Base-by-base conservation (phyloP, 2,888 invertebrate species). In the Leuctra nigra region DNA sequence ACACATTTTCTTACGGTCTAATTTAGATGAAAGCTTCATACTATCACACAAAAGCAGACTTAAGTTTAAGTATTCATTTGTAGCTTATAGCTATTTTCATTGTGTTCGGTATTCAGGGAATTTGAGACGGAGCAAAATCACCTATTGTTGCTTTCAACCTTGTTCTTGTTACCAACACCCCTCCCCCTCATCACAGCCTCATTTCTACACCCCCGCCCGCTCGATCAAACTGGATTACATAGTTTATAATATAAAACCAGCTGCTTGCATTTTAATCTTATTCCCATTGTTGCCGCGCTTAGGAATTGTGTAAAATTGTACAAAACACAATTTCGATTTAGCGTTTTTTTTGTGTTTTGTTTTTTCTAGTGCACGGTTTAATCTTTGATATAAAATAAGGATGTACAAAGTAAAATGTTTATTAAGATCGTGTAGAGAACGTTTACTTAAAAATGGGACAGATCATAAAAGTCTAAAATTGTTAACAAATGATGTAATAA, bases 31-130 rank as follows among this genome's bases (percentile, higher is more conserved):
- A 44, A 18, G 44, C 44, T 2, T 44, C 44, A n/a, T 6, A 44
- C 29, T 7, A 29, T 29, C 22, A 23, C 22, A 44, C 44, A 23
- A 23, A 23, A 20, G 22, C 44, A 7, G 44, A 23, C 22, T 44
- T 23, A 23, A 16, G 22, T 18, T 18, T 44, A 55, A 35, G 55
- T 47, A 55, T 48, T 48, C 35, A 20, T 25, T n/a, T 55, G 39
- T 48, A 36, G 25, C 25, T n/a, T 25, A 36, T 4, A 22, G 35
- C 16, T 55, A 48, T 48, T 55, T 35, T 38, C 25, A 53, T 55
- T 55, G 55, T 55, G 29, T 29, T 53, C 55, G 14, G 25, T 53
- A 55, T 52, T 55, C 58, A 55, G 33, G 58, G 58, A 55, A 55
- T 59, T 59, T 59, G 53, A 56, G 48, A 33, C 29, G 39, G 53